These are phyloP conservation scores for Zophobas atratus DNA, from an alignment of 1,140 invertebrate genomes.

Conservation along the genomic window DNA sequence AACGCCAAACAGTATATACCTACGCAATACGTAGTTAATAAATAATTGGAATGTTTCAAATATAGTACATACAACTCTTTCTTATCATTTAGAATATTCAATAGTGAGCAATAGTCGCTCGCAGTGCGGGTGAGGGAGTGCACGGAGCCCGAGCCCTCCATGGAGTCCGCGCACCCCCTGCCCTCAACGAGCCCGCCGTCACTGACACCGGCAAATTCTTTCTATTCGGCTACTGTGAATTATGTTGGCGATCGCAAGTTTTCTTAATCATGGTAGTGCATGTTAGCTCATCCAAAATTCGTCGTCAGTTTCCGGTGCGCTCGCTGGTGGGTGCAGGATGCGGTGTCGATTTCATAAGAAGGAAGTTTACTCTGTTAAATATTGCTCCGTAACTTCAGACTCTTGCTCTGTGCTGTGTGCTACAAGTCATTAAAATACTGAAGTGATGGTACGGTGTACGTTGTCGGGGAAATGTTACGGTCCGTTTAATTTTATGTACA, in stretches of 20 bases:
- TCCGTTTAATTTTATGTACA: conserved; percentile 35
- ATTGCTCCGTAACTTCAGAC: conserved; percentile 66
- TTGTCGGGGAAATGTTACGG: conserved; percentile 13
- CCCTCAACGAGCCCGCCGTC: conserved; percentile 62
- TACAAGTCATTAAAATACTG: conserved; percentile 64
- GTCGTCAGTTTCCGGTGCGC: conserved; percentile 60
- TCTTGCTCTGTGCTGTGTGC: conserved; percentile 67
- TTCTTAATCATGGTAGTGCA: conserved; percentile 1
- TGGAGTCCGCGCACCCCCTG: conserved; percentile 51
- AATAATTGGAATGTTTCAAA: conserved; percentile 65
- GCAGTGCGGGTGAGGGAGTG: conserved; percentile 60
- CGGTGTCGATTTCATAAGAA: conserved; percentile 61
- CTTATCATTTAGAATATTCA: conserved; percentile 69
- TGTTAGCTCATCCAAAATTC: conserved; percentile 24
- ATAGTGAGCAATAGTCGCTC: conserved; percentile 68
- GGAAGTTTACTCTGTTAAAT: conserved; percentile 59
- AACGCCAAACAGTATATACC: conserved; percentile 68
- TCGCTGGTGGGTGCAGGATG: conserved; percentile 58
- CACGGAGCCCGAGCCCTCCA: conserved; percentile 54
- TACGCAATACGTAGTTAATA: conserved; percentile 66
- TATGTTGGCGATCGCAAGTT: conserved; percentile 2
- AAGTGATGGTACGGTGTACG: conserved; percentile 61
- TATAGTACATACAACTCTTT: conserved; percentile 66
- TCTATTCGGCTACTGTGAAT: not conserved
- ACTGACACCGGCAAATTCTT: conserved; percentile 62